These are phyloP conservation scores for Venturia canescens DNA, from an alignment of 1,140 invertebrate genomes.

Conservation along the genomic window DNA sequence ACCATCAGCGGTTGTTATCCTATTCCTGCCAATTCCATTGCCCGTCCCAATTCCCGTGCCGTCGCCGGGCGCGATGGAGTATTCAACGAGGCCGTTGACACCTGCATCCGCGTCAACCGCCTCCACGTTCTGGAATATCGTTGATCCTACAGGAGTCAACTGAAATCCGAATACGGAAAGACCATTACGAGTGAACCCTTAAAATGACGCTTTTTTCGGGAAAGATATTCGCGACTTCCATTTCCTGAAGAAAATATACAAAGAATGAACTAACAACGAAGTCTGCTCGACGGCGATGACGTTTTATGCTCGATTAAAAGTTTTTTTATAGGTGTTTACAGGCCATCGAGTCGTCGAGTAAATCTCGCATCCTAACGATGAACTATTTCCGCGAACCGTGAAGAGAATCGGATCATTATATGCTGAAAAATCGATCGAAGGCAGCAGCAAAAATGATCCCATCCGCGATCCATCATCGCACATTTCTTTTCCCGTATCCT, in stretches of 20 bases:
- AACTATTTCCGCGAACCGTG: not conserved
- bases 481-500: slow-evolving; percentile 22
- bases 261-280: too few relatives aligned
- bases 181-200: not conserved
- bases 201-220: not conserved
- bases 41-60: slow-evolving; percentile 78
- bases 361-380: not conserved
- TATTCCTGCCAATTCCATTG: slow-evolving; percentile 77
- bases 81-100: slow-evolving; percentile 91
- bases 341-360: not conserved
- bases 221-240: too few relatives aligned
- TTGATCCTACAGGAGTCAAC: slow-evolving; percentile 91
- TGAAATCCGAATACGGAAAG: slow-evolving; percentile 74
- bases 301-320: not conserved
- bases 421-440: not conserved
- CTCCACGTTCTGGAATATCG: slow-evolving; percentile 90
- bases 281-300: too few relatives aligned
- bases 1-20: slow-evolving; percentile 85
- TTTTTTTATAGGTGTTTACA: not conserved
- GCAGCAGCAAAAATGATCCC: not conserved
- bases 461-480: not conserved
- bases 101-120: slow-evolving; percentile 91
- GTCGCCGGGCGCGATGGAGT: slow-evolving; percentile 81
- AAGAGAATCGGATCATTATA: slow-evolving; percentile 4
- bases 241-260: too few relatives aligned